Evolutionary conservation across 2,888 invertebrate genomes (phyloP).

Genomic region (Ceramica pisi): DNA sequence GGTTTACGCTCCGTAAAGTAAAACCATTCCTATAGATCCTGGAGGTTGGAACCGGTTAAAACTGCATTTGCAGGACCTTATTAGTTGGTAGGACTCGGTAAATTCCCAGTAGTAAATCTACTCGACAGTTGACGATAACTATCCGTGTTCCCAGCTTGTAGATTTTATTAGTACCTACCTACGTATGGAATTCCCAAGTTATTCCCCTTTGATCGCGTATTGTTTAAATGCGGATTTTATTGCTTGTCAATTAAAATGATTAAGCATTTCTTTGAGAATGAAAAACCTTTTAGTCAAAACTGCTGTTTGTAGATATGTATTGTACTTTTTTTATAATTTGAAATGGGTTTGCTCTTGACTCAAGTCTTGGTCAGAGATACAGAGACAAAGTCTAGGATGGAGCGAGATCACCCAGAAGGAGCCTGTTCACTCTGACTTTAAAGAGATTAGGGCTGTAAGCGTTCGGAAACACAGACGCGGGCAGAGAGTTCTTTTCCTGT

Average conservation of each 20-base stretch:
- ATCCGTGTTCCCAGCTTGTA: slow-evolving; percentile 13
- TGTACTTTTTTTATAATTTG: no score
- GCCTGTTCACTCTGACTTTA: no score
- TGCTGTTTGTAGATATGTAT: no score
- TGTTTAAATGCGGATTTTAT: slow-evolving; percentile 1
- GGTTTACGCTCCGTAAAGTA: neutral
- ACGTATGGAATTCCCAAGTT: slow-evolving; percentile 29
- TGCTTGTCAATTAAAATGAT: slow-evolving; percentile 24
- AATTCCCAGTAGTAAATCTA: slow-evolving; percentile 25
- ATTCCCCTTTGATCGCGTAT: slow-evolving; percentile 9
- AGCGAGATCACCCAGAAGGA: no score
- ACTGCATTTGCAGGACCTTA: neutral
- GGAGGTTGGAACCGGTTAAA: neutral
- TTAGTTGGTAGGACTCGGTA: neutral
- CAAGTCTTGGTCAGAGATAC: no score
- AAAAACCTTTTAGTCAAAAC: neutral
- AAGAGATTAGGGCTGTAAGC: no score
- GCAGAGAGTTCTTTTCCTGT: no score
- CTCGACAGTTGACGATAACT: slow-evolving; percentile 36
- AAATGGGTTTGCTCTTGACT: no score
- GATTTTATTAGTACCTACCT: slow-evolving; percentile 43
- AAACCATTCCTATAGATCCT: neutral
- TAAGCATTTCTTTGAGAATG: neutral
- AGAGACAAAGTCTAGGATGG: no score
- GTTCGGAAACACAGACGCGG: no score